A percentile compares a stretch with the other conserved stretches of the same genome.
phyloP scores from a whole-genome alignment of 2,797 vertebrate genomes.

The Rhincodon typus region DNA sequence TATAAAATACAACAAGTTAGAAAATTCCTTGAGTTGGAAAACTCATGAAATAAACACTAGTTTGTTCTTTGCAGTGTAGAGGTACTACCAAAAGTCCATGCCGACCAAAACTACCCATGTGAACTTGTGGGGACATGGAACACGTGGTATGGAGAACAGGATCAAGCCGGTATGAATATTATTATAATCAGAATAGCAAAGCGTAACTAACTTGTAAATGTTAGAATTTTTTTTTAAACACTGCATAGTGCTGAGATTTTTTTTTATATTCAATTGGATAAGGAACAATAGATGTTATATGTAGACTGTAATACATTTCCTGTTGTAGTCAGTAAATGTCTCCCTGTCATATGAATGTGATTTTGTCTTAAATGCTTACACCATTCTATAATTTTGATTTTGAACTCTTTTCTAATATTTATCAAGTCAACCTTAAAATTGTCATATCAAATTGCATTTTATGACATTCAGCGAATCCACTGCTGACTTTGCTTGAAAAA shows the following conservation, averaged over 20 bases:
- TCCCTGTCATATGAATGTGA: background rate
- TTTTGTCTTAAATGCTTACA: background rate
- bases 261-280: background rate
- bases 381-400: background rate
- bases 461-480: background rate
- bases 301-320: background rate
- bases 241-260: background rate
- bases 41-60: slow-evolving; percentile 37
- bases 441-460: background rate
- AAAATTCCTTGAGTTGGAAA: background rate
- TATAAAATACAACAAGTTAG: background rate
- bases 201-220: background rate
- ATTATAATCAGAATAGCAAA: background rate
- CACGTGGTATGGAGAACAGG: slow-evolving; percentile 98
- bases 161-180: slow-evolving; percentile 87
- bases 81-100: slow-evolving; percentile 85
- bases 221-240: background rate
- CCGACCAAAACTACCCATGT: slow-evolving; percentile 88
- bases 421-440: background rate
- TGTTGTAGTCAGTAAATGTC: background rate
- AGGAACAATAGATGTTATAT: too few species aligned
- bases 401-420: background rate
- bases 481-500: background rate
- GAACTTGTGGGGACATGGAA: slow-evolving; percentile 98
- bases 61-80: slow-evolving; percentile 76